A percentile compares a stretch with the other conserved stretches of the same genome.
These are phyloP conservation scores for Hemitrygon akajei DNA, from an alignment of 2,797 vertebrate genomes.

Conservation along the genomic window DNA sequence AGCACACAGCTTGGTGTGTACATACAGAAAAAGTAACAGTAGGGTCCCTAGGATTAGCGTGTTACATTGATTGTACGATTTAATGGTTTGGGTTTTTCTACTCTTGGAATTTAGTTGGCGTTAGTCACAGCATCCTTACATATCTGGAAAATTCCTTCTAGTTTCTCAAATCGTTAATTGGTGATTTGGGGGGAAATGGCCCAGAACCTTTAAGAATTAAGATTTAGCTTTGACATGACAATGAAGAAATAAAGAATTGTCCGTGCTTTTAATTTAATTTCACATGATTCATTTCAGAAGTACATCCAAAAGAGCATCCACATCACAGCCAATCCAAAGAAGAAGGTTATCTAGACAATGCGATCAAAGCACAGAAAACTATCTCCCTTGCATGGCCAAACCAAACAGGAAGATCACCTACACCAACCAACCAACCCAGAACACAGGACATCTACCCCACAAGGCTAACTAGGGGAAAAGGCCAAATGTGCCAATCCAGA, in stretches of 20 bases:
- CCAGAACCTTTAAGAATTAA: background rate
- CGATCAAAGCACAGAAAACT: no score
- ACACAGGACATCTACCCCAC: no score
- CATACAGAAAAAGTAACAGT: background rate
- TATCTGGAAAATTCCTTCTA: background rate
- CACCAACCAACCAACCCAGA: no score
- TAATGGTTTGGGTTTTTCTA: background rate
- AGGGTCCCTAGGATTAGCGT: background rate
- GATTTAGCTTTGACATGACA: background rate
- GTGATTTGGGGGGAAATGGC: background rate
- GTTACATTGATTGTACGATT: background rate
- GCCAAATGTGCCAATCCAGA: background rate
- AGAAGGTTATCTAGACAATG: no score
- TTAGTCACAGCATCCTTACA: background rate
- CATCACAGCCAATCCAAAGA: background rate
- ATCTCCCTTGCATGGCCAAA: no score
- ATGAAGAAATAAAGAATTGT: background rate
- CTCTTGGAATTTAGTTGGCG: background rate
- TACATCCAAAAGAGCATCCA: background rate
- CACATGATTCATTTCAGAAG: background rate
- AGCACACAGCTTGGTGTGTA: background rate
- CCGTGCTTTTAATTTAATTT: background rate
- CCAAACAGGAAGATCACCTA: no score
- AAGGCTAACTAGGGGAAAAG: no score
- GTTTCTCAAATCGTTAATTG: background rate